Evolutionary conservation across 30 jellyfish, hydroid and myxozoan genomes (phyloP).

Genomic region (Aurelia aurita complex sp. Pacific): DNA sequence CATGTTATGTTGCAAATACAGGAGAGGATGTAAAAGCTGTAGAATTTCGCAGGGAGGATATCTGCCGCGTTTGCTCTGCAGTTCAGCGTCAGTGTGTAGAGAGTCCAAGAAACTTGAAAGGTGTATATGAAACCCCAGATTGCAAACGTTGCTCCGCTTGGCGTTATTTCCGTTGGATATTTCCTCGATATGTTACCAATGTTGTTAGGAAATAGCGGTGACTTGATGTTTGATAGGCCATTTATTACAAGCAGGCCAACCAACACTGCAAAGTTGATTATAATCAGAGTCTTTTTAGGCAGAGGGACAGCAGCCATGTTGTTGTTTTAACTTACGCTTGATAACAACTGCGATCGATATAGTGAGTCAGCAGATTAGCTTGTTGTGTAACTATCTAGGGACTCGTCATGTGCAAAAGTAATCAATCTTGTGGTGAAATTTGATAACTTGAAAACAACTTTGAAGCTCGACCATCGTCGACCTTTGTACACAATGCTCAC

Average conservation of each 20-base stretch:
- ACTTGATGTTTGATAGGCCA: slow-evolving; percentile 48
- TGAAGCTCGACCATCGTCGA: too few species aligned
- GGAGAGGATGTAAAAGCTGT: slow-evolving; percentile 42
- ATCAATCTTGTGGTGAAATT: too few species aligned
- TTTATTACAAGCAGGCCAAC: slow-evolving; percentile 54
- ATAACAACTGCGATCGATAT: too few species aligned
- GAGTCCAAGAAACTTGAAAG: slow-evolving; percentile 61
- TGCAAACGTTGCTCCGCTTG: slow-evolving; percentile 76
- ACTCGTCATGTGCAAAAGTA: too few species aligned
- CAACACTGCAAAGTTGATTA: slow-evolving; percentile 32
- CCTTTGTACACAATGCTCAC: too few species aligned
- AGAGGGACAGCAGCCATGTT: slow-evolving; percentile 32
- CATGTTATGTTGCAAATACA: slow-evolving; percentile 48
- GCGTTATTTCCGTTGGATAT: slow-evolving; percentile 74
- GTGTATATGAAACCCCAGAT: slow-evolving; percentile 84
- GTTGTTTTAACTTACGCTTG: neutral
- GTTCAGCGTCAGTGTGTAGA: slow-evolving; percentile 44
- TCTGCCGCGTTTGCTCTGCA: slow-evolving; percentile 55
- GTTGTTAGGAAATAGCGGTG: slow-evolving; percentile 59
- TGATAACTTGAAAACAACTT: too few species aligned
- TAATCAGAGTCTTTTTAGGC: slow-evolving; percentile 38
- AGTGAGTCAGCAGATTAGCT: too few species aligned
- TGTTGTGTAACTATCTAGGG: too few species aligned
- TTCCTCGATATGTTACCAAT: slow-evolving; percentile 49
- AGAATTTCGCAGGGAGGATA: slow-evolving; percentile 65